Evolutionary conservation across 1,140 invertebrate genomes (phyloP), one percentile per base, ranked within the genome.

Genomic region (Muscidifurax raptorellus): DNA sequence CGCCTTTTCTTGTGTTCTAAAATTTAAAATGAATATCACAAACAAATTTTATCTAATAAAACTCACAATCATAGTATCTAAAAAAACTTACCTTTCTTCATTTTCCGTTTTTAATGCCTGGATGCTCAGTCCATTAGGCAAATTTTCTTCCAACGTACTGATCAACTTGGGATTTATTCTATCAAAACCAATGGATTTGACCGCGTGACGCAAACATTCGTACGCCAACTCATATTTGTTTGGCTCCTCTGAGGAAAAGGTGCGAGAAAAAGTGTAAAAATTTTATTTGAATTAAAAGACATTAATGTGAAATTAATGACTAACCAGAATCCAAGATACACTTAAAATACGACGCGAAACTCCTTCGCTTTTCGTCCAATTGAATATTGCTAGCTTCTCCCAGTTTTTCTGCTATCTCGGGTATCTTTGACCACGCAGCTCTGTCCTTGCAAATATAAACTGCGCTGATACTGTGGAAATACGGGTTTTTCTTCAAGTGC

Each of bases 221-320:
- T 64, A 72, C 25, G 69, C 25, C n/a, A 82, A 27, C 15, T 82
- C 32, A 66, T 71, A 85, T 69, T 82, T 85, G 2, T 79, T 72
- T 15, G 66, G 10, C 3, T 30, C 6, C 40, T 66, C 84, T 82
- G 13, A 7, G 52, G 74, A 85, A n/a, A 78, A 78, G 59, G n/a
- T n/a, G n/a, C 7, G 47, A 64, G 30, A 32, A 64, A 12, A 28
- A 30, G 25, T 25, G 12, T 47, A 10, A 78, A 78, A 78, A 64
- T 78, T 36, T 66, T 66, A 1, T n/a, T 10, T 1, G 9, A 44
- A 71, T 28, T 22, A 52, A 71, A 9, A 28, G 0, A n/a, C 32
- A 25, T 47, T 22, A 28, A 44, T 40, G 40, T 18, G 66, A 0
- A 25, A 78, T 30, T n/a, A n/a, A n/a, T n/a, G n/a, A 85, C 84